A percentile compares a stretch with the other conserved stretches of the same genome.
phyloP scores from a whole-genome alignment of 2,797 vertebrate species.

The Galaxias olidus region DNA sequence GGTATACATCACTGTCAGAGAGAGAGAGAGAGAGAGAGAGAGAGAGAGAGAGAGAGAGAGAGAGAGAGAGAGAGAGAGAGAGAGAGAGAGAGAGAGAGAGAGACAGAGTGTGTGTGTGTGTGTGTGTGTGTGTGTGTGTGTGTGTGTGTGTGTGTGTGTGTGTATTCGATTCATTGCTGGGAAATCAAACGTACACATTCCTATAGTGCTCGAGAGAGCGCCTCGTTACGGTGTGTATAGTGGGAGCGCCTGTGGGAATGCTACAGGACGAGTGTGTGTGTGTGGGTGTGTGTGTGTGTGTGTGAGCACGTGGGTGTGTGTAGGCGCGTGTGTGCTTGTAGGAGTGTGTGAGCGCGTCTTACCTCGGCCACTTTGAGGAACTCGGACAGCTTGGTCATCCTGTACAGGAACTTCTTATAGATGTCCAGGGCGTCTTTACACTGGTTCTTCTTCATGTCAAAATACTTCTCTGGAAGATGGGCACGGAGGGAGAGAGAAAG shows the following conservation, averaged over 20 bases:
- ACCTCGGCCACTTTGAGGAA: conserved; percentile 97
- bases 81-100: conserved; percentile 3
- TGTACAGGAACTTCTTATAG: conserved; percentile 93
- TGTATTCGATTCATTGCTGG: too few species aligned
- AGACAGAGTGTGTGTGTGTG: conserved; percentile 5
- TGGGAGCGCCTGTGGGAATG: too few species aligned
- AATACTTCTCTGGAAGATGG: conserved; percentile 85
- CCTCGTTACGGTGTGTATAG: too few species aligned
- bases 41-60: conserved; percentile 3
- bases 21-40: conserved; percentile 36
- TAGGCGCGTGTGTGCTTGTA: too few species aligned
- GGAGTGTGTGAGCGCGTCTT: too few species aligned
- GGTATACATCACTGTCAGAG: conserved; percentile 66
- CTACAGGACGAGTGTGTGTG: too few species aligned
- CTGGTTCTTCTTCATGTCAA: conserved; percentile 96
- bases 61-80: neutral
- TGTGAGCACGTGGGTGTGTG: too few species aligned
- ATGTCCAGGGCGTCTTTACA: conserved; percentile 95
- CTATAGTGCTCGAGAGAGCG: too few species aligned
- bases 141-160: neutral
- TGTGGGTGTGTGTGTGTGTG: too few species aligned
- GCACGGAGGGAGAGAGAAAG: neutral
- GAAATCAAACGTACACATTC: too few species aligned
- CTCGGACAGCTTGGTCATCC: conserved; percentile 90
- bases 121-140: neutral